phyloP scores from a whole-genome alignment of 2,888 invertebrate species.

The Malthinus seriepunctatus region DNA sequence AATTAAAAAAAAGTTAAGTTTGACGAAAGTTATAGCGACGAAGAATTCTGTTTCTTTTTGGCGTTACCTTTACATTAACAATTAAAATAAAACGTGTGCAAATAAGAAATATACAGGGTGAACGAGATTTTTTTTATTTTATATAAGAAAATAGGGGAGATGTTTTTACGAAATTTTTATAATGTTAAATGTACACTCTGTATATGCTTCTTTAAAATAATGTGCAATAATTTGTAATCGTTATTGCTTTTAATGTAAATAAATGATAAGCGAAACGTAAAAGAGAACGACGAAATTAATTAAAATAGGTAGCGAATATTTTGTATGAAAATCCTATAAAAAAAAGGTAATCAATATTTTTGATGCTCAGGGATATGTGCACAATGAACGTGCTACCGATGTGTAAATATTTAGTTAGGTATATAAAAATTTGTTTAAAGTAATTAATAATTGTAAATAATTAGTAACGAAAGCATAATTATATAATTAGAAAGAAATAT shows the following conservation, averaged over 20 bases:
- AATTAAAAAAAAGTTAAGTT: too few relatives aligned
- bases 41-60: not conserved
- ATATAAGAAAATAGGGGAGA: too few relatives aligned
- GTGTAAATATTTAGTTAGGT: constrained; percentile 26
- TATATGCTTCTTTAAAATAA: not conserved
- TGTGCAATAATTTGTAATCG: constrained; percentile 25
- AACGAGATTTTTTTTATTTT: too few relatives aligned
- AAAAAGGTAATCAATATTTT: constrained; percentile 27
- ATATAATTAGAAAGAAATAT: constrained; percentile 14
- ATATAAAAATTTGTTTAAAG: constrained; percentile 16
- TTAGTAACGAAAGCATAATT: constrained; percentile 1
- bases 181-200: too few relatives aligned
- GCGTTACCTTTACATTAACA: too few relatives aligned
- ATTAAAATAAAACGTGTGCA: too few relatives aligned
- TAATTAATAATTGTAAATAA: constrained; percentile 4
- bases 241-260: constrained; percentile 25
- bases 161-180: too few relatives aligned
- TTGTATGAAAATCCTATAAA: constrained; percentile 22
- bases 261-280: constrained; percentile 10
- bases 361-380: constrained; percentile 31
- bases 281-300: constrained; percentile 9
- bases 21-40: not conserved
- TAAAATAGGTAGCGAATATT: constrained; percentile 26
- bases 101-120: too few relatives aligned
- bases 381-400: constrained; percentile 16